phyloP scores from a whole-genome alignment of 2,797 vertebrate genomes.

The Euphonia xanthogaster region DNA sequence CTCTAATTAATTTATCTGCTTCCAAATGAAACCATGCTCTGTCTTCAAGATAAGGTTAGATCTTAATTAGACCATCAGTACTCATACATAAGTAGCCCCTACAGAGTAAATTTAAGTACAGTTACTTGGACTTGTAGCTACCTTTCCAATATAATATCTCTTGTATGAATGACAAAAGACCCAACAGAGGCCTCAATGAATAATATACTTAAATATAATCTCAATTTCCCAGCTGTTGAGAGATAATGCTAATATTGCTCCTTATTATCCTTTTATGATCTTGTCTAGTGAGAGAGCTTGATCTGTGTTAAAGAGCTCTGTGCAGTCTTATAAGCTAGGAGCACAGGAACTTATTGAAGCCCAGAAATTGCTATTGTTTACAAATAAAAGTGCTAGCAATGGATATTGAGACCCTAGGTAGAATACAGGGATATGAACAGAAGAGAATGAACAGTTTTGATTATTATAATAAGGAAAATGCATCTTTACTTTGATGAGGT shows the following conservation, averaged over 20 bases:
- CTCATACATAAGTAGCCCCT: not conserved
- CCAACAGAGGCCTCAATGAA: not conserved
- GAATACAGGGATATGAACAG: not conserved
- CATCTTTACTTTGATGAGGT: not conserved
- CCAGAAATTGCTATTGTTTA: not conserved
- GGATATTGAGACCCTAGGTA: not conserved
- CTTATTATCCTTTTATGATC: not conserved
- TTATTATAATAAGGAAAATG: not conserved
- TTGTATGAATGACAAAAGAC: not conserved
- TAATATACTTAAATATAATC: not conserved
- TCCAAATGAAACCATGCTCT: not conserved
- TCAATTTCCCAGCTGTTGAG: not conserved
- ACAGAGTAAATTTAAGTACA: not conserved
- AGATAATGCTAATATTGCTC: not conserved
- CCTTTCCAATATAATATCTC: not conserved
- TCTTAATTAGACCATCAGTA: not conserved
- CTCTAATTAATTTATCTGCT: not conserved
- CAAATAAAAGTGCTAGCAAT: not conserved
- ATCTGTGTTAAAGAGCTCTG: not conserved
- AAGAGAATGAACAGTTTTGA: not conserved
- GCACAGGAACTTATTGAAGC: not conserved
- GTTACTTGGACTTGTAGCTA: not conserved
- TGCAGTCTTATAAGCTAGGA: not conserved
- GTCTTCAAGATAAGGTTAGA: not conserved
- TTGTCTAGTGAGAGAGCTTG: not conserved